Evolutionary conservation across 2,888 invertebrate genomes (phyloP), one percentile per base, ranked within the genome.

Genomic region (Hydropsyche betteni): DNA sequence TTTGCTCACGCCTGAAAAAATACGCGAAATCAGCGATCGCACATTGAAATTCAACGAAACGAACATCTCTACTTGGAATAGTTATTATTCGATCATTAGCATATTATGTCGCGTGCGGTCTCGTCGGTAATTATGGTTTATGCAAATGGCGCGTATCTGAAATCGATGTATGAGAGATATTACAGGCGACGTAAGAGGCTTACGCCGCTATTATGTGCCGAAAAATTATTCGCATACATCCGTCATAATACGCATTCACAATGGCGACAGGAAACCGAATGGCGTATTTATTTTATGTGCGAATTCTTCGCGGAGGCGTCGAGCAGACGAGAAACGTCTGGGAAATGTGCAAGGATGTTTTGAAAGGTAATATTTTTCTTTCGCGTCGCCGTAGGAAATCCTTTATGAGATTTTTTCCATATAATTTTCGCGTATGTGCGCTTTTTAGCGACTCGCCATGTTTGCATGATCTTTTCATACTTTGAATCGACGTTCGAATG

Each of bases 291-390:
- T 58, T 53, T 58, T 16, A 16, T 24, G 16, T 8, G 12, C 1
- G 58, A 16, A 58, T 58, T 58, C 24, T 16, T 24, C 58, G 58
- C 5, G 14, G 2, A 24, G 24, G 2, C 24, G 24, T 24, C 14
- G 58, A 44, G 44, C 16, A 16, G 7, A 10, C 58, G 36, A 64
- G 64, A 64, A 64, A 33, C 10, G 10, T 36, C 36, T 24, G 24
- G 64, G 36, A 64, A 64, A 64, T 64, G 64, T 36, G 64, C 64
- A 64, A 36, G 64, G 5, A 24, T 64, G 64, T 64, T 64, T 64
- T 64, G 64, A 64, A 36, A 64, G 64, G 64, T 64, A 64, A 64
- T 64, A 64, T 64, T 64, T 64, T 64, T 34, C 36, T 64, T 64
- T 64, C 64, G 34, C 34, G 64, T 12, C 24, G 58, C 34, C 5